Percentiles rank a stretch among this genome's conserved stretches.
Conservation (phyloP, 2,113 vertebrate species). For the Conger conger region DNA sequence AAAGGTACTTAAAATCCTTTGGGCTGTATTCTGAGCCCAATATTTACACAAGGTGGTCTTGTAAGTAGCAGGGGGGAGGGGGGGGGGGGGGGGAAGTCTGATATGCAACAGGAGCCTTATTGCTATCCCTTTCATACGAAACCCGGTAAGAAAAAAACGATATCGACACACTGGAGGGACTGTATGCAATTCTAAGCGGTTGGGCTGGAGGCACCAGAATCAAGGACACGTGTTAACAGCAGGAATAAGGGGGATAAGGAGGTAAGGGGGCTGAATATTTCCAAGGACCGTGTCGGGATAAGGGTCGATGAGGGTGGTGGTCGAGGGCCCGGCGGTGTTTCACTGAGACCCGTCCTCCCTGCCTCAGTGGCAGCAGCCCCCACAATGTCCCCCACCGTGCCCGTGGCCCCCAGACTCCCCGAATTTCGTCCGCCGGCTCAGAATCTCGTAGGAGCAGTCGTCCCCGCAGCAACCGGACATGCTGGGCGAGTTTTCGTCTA, state of each 20-base stretch:
- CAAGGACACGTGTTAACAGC: not conserved
- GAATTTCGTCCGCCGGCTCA: conserved; percentile 87
- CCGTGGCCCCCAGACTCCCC: conserved; percentile 80
- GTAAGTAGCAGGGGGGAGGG: not conserved
- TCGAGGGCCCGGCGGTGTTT: conserved; percentile 20
- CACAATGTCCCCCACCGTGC: conserved; percentile 79
- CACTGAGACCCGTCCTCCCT: not conserved
- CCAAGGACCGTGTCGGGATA: not conserved
- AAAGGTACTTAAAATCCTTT: not conserved
- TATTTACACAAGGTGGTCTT: not conserved
- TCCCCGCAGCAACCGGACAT: conserved; percentile 89
- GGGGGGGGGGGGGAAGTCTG: too few species aligned
- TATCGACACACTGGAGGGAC: not conserved
- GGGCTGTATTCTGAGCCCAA: not conserved
- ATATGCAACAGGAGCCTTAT: not conserved
- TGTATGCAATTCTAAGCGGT: not conserved
- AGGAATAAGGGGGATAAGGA: not conserved
- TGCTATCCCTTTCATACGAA: not conserved
- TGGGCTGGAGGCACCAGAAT: conserved; percentile 1
- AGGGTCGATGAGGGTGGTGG: not conserved
- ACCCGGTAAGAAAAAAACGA: not conserved
- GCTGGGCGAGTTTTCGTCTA: conserved; percentile 86
- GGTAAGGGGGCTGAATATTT: not conserved
- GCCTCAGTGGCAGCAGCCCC: conserved; percentile 84
- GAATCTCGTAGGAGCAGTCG: conserved; percentile 88